Evolutionary conservation across 2,797 vertebrate species (phyloP).

Genomic region (Xiphorhynchus erythropygius): DNA sequence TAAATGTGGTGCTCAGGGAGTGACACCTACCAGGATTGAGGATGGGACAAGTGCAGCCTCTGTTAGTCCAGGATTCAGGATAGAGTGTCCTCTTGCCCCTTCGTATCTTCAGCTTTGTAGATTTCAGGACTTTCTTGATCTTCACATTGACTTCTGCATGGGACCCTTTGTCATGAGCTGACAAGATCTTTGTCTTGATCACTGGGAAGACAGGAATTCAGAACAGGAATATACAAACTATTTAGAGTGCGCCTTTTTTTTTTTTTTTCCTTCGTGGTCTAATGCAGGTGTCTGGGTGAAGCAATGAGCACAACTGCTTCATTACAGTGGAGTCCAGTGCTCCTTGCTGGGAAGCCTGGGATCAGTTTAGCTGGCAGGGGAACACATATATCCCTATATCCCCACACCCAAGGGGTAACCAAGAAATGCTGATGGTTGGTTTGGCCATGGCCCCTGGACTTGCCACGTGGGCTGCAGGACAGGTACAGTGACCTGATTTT

Average conservation of each 20-base stretch:
- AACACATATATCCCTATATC: not conserved
- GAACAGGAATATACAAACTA: not conserved
- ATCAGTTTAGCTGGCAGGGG: fast-evolving
- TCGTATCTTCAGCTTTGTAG: slow-evolving; percentile 87
- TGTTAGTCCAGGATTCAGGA: slow-evolving; percentile 95
- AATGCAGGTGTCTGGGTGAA: not conserved
- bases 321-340: not conserved
- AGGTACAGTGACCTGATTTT: not conserved
- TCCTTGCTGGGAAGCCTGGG: not conserved
- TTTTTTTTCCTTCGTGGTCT: not conserved
- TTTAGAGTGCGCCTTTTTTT: not conserved
- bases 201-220: slow-evolving; percentile 77
- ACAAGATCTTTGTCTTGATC: slow-evolving; percentile 92
- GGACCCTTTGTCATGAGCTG: slow-evolving; percentile 96
- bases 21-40: slow-evolving; percentile 89
- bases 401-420: not conserved
- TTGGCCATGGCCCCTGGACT: not conserved
- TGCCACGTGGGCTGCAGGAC: fast-evolving
- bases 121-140: slow-evolving; percentile 94
- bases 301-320: not conserved
- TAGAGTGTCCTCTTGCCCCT: slow-evolving; percentile 87
- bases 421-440: not conserved
- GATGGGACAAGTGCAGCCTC: slow-evolving; percentile 95
- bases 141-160: slow-evolving; percentile 96
- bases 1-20: not conserved